These are phyloP conservation scores for Phodopus roborovskii DNA, from an alignment of 2,113 vertebrate genomes.

Conservation along the genomic window DNA sequence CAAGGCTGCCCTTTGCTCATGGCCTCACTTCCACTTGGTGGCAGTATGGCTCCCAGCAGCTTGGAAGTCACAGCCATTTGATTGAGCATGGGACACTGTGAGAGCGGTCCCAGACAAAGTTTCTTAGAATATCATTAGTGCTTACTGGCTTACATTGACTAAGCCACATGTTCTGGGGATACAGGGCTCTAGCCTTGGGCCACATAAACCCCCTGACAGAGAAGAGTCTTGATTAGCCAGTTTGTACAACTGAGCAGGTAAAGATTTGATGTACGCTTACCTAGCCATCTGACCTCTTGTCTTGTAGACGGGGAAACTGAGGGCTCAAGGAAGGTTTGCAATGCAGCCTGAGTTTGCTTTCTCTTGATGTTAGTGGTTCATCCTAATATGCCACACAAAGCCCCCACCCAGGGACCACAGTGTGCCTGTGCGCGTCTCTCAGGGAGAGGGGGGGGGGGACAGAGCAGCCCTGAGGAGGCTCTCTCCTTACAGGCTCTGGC, in stretches of 20 bases:
- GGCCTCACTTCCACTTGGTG: background rate
- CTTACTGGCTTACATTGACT: background rate
- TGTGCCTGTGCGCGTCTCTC: background rate
- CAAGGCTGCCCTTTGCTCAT: background rate
- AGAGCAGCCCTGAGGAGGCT: background rate
- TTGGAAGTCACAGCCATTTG: background rate
- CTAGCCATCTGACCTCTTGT: background rate
- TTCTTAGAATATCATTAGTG: background rate
- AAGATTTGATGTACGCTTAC: background rate
- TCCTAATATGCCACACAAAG: background rate
- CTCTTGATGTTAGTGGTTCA: background rate
- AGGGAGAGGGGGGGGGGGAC: too few relatives aligned
- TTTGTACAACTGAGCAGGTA: background rate
- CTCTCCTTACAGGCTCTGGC: slow-evolving; percentile 77
- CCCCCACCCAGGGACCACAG: background rate
- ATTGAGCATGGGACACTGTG: background rate
- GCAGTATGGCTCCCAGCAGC: background rate
- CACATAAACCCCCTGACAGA: background rate
- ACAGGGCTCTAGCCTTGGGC: background rate
- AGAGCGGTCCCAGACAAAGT: background rate
- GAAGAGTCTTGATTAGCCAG: background rate
- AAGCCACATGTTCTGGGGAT: background rate
- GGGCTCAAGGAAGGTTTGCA: background rate
- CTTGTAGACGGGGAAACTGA: background rate
- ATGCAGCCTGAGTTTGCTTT: background rate